Conservation (phyloP, 2,113 vertebrate genomes). For the Saguinus midas region DNA sequence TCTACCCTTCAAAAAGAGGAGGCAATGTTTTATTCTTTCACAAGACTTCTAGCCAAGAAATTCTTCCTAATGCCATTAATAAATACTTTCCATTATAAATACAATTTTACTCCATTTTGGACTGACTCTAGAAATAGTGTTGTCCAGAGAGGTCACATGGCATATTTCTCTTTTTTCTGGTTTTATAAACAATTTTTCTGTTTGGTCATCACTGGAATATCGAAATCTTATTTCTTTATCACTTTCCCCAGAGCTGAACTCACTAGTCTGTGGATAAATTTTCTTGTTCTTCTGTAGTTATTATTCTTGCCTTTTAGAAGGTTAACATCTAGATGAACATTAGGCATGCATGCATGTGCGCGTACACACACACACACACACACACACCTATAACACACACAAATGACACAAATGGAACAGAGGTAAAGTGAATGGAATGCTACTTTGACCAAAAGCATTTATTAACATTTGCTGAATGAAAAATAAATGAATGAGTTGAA, state of each 20-base stretch:
- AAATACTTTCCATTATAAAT: conserved; percentile 11
- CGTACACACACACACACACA: background rate
- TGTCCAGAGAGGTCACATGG: background rate
- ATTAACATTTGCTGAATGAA: conserved; percentile 60
- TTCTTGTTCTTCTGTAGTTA: background rate
- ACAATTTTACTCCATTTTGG: background rate
- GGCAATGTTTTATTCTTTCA: conserved; percentile 30
- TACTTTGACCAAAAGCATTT: conserved; percentile 1
- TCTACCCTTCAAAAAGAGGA: conserved; percentile 20
- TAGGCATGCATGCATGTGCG: fast-evolving
- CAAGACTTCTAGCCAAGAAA: background rate
- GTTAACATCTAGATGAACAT: background rate
- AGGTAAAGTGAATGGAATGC: background rate
- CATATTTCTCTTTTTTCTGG: background rate
- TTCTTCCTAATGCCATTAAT: background rate
- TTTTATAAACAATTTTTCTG: background rate
- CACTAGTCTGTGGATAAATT: background rate
- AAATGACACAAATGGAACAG: background rate
- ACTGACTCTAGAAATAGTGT: background rate
- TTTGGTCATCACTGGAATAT: background rate
- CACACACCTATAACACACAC: background rate
- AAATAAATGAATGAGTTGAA: conserved; percentile 60
- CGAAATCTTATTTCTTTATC: background rate
- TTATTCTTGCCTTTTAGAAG: background rate
- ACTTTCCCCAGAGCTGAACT: background rate